phyloP scores from a whole-genome alignment of 2,797 vertebrate species.

The Anguilla obscura region DNA sequence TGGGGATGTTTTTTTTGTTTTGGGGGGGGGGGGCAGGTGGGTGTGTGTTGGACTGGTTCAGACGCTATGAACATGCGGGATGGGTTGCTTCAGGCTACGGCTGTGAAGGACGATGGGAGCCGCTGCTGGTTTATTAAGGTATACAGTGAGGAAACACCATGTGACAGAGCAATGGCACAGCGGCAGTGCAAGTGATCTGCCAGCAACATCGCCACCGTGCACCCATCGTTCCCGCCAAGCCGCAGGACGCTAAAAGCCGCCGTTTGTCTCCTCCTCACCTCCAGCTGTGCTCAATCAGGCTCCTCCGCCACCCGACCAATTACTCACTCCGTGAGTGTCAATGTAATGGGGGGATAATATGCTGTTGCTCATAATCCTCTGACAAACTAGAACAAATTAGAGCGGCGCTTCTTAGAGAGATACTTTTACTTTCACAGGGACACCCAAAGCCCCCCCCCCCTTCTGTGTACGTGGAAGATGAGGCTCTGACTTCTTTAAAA shows the following conservation, averaged over 20 bases:
- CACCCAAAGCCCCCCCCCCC: not conserved
- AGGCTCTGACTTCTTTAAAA: not conserved
- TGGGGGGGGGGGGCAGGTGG: not conserved
- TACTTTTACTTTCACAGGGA: conserved; percentile 54
- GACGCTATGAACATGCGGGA: not conserved
- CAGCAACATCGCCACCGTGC: conserved; percentile 47
- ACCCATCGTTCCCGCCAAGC: conserved; percentile 46
- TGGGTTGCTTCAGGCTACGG: conserved; percentile 5
- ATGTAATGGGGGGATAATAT: conserved; percentile 76
- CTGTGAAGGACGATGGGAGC: not conserved
- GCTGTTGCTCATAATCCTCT: conserved; percentile 74
- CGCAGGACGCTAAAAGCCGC: conserved; percentile 55
- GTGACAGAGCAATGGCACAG: conserved; percentile 51
- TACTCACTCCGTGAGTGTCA: conserved; percentile 74
- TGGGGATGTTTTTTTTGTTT: not conserved
- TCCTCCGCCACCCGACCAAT: conserved; percentile 62
- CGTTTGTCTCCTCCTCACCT: conserved; percentile 65
- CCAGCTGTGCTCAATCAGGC: conserved; percentile 52
- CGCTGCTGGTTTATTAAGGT: not conserved
- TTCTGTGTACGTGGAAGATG: not conserved
- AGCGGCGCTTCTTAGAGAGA: conserved; percentile 40
- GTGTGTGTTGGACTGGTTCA: conserved; percentile 24
- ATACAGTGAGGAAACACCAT: conserved; percentile 62
- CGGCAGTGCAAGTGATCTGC: conserved; percentile 46
- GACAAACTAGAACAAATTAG: conserved; percentile 73